Percentiles rank a stretch among this genome's conserved stretches.
Evolutionary conservation across 1,140 invertebrate species (phyloP).

Genomic region (Rhopalosiphum maidis): DNA sequence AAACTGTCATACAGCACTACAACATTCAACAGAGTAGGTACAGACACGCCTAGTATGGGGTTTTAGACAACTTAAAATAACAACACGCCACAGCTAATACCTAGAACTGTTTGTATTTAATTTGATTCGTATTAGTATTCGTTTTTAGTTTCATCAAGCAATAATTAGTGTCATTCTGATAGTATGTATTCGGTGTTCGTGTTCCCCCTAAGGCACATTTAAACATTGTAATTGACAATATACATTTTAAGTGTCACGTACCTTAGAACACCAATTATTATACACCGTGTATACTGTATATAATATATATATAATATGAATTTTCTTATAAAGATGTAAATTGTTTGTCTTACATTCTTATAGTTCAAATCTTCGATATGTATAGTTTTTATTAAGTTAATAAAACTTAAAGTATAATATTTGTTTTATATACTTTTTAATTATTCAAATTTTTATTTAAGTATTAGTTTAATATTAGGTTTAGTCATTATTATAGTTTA

Average conservation of each 20-base stretch:
- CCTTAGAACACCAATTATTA: slow-evolving; percentile 7
- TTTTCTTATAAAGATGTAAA: not conserved
- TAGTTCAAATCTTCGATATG: not conserved
- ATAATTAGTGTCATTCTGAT: not conserved
- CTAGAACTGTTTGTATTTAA: slow-evolving; percentile 23
- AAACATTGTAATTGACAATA: slow-evolving; percentile 39
- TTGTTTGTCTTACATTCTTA: not conserved
- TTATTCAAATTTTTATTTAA: too few species aligned
- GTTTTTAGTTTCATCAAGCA: slow-evolving; percentile 4
- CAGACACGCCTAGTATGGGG: slow-evolving; percentile 9
- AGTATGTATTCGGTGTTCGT: not conserved
- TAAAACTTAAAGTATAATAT: not conserved
- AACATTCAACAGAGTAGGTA: not conserved
- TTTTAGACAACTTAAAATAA: slow-evolving; percentile 20
- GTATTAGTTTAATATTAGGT: too few species aligned
- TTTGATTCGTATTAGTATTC: not conserved
- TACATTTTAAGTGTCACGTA: not conserved
- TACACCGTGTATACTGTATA: not conserved
- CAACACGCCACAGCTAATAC: not conserved
- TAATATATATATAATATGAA: not conserved
- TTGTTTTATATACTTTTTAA: too few species aligned
- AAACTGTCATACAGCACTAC: slow-evolving; percentile 13
- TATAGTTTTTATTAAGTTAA: not conserved
- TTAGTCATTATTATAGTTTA: too few species aligned
- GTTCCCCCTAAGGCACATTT: not conserved